Base-by-base conservation (phyloP, 2,797 vertebrate genomes). In the Coregonus ussuriensis region DNA sequence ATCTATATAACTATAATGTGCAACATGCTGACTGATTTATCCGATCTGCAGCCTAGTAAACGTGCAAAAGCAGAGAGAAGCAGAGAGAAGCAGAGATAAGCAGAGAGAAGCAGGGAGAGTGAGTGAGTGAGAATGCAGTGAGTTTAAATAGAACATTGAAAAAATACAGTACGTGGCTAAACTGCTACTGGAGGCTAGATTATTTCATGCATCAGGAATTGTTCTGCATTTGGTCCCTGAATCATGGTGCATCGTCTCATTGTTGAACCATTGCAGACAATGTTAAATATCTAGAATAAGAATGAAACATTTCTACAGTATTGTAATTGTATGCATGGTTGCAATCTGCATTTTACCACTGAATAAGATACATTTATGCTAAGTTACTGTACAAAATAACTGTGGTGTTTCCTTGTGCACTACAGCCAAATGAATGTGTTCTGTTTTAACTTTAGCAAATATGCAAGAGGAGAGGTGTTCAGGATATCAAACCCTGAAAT, bases 1-100 rank as follows among this genome's bases (percentile, higher is more conserved):
- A 79, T 74, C 63, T 47, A 80, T 74, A 80, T 53, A 66, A 52
- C 33, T 70, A 69, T 82, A 90, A 83, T 89, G 81, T 77, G 71
- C 75, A 79, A 82, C 77, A 74, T 59, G 51, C 6, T 52, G 77
- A 71, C 62, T 6, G 13, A 67, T 73, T 76, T 75, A 76, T 76
- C 16, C 67, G n/a, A 53, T 74, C 47, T 29, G 33, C 31, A 72
- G 33, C 72, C 59, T n/a, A 70, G 25, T 72, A 71, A 63, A 65
- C 16, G 3, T 29, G 66, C 2, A 31, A 15, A 63, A 47, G 68
- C 1, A 31, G 6, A 47, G 56, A 59, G 33, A 62, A 35, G 31
- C 31, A 33, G 31, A 33, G 31, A 33, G 31, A 33, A 33, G 31
- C 31, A 33, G 31, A 33, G 31, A 33, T 2, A 33, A 3, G 31